Evolutionary conservation across 2,888 invertebrate genomes (phyloP).

Genomic region (Erebia ligea): DNA sequence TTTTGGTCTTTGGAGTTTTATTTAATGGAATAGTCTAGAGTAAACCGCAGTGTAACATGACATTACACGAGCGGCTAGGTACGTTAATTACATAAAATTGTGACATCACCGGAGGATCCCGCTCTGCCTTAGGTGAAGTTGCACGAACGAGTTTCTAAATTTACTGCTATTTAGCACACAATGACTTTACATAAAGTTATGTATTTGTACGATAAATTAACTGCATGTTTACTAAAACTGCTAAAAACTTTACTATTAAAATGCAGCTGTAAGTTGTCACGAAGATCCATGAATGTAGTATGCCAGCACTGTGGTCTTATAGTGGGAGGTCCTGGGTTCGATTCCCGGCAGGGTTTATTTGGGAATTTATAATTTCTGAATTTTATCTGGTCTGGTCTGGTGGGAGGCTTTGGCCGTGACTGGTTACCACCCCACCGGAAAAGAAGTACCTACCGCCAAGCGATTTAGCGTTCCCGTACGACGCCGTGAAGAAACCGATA

Average conservation of each 20-base stretch:
- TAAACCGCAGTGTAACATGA: constrained; percentile 49
- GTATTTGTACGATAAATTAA: constrained; percentile 5
- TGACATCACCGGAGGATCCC: constrained; percentile 64
- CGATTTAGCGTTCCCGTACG: no score
- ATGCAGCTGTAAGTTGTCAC: neutral
- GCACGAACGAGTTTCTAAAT: constrained; percentile 59
- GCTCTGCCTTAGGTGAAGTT: constrained; percentile 55
- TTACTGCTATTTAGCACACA: constrained; percentile 51
- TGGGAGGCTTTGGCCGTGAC: no score
- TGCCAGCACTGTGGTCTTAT: no score
- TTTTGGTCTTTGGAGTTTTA: neutral
- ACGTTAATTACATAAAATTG: constrained; percentile 75
- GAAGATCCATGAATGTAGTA: no score
- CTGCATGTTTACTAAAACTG: neutral
- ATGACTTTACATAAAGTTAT: constrained; percentile 31
- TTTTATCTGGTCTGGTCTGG: no score
- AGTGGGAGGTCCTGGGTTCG: no score
- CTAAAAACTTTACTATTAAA: neutral
- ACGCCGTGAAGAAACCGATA: no score
- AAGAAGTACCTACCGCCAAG: no score
- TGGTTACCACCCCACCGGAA: no score
- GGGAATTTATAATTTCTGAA: no score
- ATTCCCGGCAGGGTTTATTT: no score
- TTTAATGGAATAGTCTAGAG: constrained; percentile 25
- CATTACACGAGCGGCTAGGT: constrained; percentile 47